phyloP scores from a whole-genome alignment of 2,113 vertebrate genomes.

The Neodon shergylaensis region DNA sequence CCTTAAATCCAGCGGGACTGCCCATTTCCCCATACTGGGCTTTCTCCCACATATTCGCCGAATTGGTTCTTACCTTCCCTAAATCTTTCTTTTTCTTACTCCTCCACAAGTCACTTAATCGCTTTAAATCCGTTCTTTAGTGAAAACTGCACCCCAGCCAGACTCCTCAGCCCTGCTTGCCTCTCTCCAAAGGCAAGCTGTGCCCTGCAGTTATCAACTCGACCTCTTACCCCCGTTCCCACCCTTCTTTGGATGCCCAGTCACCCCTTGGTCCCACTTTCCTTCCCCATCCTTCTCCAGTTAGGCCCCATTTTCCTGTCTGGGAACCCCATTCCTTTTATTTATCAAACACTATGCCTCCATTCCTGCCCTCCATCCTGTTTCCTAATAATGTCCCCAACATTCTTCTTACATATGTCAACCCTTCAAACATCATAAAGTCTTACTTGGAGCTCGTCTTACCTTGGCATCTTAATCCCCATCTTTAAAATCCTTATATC shows the following conservation, averaged over 20 bases:
- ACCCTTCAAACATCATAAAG: neutral
- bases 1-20: neutral
- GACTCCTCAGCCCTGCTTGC: neutral
- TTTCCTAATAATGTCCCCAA: neutral
- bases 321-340: neutral
- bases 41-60: neutral
- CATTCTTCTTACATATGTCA: neutral
- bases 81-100: neutral
- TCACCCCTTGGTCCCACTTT: neutral
- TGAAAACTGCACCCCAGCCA: neutral
- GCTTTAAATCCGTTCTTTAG: neutral
- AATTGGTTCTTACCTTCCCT: neutral
- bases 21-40: neutral
- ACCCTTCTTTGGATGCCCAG: neutral
- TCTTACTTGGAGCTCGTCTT: neutral
- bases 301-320: neutral
- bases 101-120: neutral
- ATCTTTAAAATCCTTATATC: neutral
- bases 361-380: neutral
- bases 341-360: conserved; percentile 21
- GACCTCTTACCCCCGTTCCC: neutral
- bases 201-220: neutral
- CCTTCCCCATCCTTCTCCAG: neutral
- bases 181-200: neutral
- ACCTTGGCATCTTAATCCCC: neutral